Percentiles rank a stretch among this genome's conserved stretches.
phyloP scores from a whole-genome alignment of 2,113 vertebrate species.

The Leptosomus discolor region DNA sequence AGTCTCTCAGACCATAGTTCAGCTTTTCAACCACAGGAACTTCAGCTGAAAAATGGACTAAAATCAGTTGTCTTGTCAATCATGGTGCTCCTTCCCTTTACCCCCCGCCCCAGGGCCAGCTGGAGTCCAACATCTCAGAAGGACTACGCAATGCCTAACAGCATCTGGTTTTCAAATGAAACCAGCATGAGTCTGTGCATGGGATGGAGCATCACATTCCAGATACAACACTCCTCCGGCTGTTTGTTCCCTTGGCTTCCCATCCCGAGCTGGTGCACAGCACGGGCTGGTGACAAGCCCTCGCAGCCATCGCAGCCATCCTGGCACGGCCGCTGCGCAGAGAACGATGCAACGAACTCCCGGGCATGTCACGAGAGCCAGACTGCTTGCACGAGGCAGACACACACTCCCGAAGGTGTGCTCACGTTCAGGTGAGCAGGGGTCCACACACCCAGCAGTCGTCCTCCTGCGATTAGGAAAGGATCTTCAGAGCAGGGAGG shows the following conservation, averaged over 20 bases:
- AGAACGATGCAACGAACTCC: rapidly evolving
- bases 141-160: neutral
- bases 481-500: neutral
- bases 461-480: neutral
- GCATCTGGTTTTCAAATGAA: neutral
- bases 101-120: neutral
- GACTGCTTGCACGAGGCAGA: neutral
- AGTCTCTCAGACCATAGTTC: neutral
- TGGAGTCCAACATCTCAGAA: neutral
- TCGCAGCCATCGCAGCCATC: neutral
- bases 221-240: neutral
- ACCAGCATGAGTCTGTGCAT: neutral
- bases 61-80: neutral
- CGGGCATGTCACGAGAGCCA: neutral
- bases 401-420: rapidly evolving
- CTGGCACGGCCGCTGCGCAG: neutral
- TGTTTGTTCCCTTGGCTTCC: neutral
- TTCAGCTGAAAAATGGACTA: neutral
- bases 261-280: neutral
- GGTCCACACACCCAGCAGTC: neutral
- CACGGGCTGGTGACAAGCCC: neutral
- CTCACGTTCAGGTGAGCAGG: rapidly evolving
- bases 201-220: neutral
- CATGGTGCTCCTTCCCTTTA: neutral
- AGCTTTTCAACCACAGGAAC: neutral